Percentiles rank a stretch among this genome's conserved stretches.
These are phyloP conservation scores for Myopa tessellatipennis DNA, from an alignment of 2,888 invertebrate species.

Conservation along the genomic window DNA sequence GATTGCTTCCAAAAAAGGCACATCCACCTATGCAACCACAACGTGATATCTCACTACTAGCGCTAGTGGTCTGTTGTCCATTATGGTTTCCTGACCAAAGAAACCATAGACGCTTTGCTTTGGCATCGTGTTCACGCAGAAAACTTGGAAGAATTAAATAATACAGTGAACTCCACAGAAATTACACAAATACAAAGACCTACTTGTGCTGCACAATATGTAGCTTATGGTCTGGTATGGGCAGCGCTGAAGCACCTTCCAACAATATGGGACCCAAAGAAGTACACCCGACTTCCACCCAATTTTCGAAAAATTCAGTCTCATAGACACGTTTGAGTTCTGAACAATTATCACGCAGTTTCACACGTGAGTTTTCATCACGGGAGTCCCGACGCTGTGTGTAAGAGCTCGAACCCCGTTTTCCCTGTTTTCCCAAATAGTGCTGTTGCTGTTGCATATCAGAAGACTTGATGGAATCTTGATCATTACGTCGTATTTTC, in stretches of 20 bases:
- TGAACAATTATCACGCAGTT: constrained; percentile 61
- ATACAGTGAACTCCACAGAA: neutral
- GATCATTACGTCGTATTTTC: constrained; percentile 63
- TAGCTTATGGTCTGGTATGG: constrained; percentile 80
- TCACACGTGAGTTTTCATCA: constrained; percentile 58
- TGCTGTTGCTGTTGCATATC: constrained; percentile 43
- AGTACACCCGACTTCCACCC: constrained; percentile 93
- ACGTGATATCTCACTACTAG: constrained; percentile 75
- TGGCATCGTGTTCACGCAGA: constrained; percentile 84
- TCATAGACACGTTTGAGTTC: constrained; percentile 61
- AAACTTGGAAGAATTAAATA: constrained; percentile 67
- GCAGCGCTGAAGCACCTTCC: constrained; percentile 87
- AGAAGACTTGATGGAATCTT: constrained; percentile 62
- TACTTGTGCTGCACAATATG: constrained; percentile 84
- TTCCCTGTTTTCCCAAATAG: constrained; percentile 45
- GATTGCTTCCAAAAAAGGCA: constrained; percentile 92
- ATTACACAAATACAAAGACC: constrained; percentile 40
- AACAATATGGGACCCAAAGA: constrained; percentile 90
- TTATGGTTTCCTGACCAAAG: constrained; percentile 80
- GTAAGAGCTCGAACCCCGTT: constrained; percentile 65
- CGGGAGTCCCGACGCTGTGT: constrained; percentile 66
- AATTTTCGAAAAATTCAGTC: constrained; percentile 73
- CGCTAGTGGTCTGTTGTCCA: constrained; percentile 53
- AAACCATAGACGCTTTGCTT: constrained; percentile 91
- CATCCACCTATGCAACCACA: constrained; percentile 98